These are phyloP conservation scores for Botia almorhae DNA, from an alignment of 2,797 vertebrate species.

Conservation along the genomic window DNA sequence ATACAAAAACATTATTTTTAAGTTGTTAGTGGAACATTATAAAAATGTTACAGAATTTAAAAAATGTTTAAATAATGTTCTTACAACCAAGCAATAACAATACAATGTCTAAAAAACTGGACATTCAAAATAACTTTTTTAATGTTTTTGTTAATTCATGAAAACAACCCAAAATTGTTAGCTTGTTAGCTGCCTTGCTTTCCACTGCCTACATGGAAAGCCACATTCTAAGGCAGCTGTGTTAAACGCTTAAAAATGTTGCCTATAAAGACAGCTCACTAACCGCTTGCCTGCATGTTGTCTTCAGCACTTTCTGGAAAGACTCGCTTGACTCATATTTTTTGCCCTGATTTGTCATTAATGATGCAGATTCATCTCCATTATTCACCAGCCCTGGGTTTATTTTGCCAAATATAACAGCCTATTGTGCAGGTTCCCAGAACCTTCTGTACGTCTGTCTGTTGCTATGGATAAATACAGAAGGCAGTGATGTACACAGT, in stretches of 20 bases:
- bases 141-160: too few species aligned
- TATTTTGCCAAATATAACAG: slow-evolving; percentile 28
- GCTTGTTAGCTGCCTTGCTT: background rate
- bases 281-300: background rate
- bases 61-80: too few species aligned
- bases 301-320: background rate
- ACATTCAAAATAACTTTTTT: too few species aligned
- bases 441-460: slow-evolving; percentile 32
- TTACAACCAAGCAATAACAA: too few species aligned
- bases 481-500: slow-evolving; percentile 38
- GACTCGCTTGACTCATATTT: background rate
- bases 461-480: slow-evolving; percentile 48
- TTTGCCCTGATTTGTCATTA: slow-evolving; percentile 21
- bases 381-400: slow-evolving; percentile 41
- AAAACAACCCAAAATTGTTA: too few species aligned
- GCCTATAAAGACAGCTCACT: background rate
- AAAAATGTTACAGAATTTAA: too few species aligned
- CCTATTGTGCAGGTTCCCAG: slow-evolving; percentile 35
- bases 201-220: background rate
- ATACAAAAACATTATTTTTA: too few species aligned
- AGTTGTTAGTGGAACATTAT: too few species aligned
- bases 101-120: too few species aligned
- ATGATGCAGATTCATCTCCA: slow-evolving; percentile 36
- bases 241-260: background rate
- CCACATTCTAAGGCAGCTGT: background rate